phyloP scores from a whole-genome alignment of 2,888 invertebrate species.

The Spatulosminthurus flaviceps region DNA sequence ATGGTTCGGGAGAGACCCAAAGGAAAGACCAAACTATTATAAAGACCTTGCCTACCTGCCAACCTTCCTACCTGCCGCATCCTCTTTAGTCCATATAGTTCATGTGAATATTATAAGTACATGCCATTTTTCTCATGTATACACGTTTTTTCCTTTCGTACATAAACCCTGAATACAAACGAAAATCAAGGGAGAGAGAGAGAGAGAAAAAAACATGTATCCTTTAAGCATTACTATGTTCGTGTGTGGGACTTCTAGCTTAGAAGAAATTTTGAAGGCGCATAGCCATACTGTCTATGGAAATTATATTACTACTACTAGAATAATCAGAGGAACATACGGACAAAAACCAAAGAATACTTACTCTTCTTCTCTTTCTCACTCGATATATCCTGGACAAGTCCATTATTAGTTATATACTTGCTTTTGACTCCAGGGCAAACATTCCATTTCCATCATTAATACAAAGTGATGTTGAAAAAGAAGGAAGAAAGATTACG shows the following conservation, averaged over 20 bases:
- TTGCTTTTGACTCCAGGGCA: conserved; percentile 57
- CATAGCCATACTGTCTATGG: conserved; percentile 34
- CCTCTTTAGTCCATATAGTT: conserved; percentile 49
- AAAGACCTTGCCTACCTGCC: conserved; percentile 46
- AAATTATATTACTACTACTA: conserved; percentile 23
- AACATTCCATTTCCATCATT: conserved; percentile 60
- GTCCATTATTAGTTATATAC: conserved; percentile 29
- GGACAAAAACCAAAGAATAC: background rate
- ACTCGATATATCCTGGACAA: conserved; percentile 26
- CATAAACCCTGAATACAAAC: background rate
- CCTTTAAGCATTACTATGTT: conserved; percentile 4
- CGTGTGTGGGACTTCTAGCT: conserved; percentile 25
- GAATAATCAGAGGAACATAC: conserved; percentile 8
- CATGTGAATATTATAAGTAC: background rate
- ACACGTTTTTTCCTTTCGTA: background rate
- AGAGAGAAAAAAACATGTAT: background rate
- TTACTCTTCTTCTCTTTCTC: background rate
- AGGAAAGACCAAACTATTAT: conserved; percentile 27
- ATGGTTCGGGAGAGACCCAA: conserved; percentile 6
- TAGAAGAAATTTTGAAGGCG: background rate
- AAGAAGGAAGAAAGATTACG: conserved; percentile 36
- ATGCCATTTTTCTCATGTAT: background rate
- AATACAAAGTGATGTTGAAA: conserved; percentile 46
- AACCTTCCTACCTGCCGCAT: conserved; percentile 40
- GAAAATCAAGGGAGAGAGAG: background rate